These are phyloP conservation scores for Parapsyche elsis DNA, from an alignment of 1,140 invertebrate species.

Conservation along the genomic window DNA sequence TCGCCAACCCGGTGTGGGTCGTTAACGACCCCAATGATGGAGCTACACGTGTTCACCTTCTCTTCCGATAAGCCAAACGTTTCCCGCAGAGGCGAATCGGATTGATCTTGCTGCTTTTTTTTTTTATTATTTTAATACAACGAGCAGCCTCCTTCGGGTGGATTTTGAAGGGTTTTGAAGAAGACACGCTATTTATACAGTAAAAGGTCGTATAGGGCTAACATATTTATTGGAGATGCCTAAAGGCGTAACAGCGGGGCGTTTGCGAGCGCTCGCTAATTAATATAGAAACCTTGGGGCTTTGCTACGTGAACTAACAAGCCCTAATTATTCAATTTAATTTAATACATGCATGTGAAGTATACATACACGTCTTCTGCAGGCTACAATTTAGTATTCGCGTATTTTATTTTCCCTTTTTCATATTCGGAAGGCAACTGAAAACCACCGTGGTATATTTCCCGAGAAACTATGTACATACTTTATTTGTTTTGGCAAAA, in stretches of 20 bases:
- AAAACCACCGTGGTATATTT: no score
- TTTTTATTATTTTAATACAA: no score
- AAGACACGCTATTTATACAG: background rate
- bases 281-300: slow-evolving; percentile 10
- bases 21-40: slow-evolving; percentile 34
- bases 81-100: no score
- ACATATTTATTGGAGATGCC: slow-evolving; percentile 4
- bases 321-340: slow-evolving; percentile 30
- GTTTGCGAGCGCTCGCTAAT: background rate
- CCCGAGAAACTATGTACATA: no score
- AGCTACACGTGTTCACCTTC: no score
- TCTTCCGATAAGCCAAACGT: no score
- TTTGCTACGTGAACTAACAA: background rate
- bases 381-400: background rate
- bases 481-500: no score
- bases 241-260: background rate
- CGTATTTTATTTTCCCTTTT: no score
- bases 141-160: no score
- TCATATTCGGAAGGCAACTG: no score
- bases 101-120: no score
- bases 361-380: background rate
- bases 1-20: slow-evolving; percentile 10
- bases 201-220: background rate
- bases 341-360: slow-evolving; percentile 14
- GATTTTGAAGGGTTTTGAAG: no score